phyloP scores from a whole-genome alignment of 2,113 vertebrate species.

The Brachionichthys hirsutus region DNA sequence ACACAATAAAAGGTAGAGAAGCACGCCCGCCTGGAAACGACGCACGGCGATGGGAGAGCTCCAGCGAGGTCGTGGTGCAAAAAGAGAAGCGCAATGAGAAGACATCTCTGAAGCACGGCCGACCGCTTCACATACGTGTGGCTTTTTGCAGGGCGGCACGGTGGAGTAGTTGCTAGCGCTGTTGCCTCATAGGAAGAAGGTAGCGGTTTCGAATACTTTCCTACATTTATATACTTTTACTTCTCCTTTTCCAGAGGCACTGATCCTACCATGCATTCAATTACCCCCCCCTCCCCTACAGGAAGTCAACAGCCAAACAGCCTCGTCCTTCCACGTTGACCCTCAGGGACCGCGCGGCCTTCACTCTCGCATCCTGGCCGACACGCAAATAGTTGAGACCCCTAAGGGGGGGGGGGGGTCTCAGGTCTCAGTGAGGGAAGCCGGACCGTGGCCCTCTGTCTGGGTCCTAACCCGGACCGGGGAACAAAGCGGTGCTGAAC shows the following conservation, averaged over 20 bases:
- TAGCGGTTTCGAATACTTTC: no score
- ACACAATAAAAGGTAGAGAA: slow-evolving; percentile 57
- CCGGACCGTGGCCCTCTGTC: slow-evolving; percentile 10
- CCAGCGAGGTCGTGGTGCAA: slow-evolving; percentile 64
- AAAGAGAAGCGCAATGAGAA: slow-evolving; percentile 47
- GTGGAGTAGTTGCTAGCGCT: no score
- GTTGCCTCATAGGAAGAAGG: no score
- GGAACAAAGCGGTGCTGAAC: slow-evolving; percentile 42
- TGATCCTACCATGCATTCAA: slow-evolving; percentile 35
- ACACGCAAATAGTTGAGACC: neutral
- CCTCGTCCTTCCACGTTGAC: slow-evolving; percentile 48
- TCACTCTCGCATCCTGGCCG: slow-evolving; percentile 30
- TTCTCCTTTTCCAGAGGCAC: slow-evolving; percentile 42
- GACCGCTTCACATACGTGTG: neutral
- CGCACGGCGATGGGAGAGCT: slow-evolving; percentile 53
- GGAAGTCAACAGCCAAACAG: slow-evolving; percentile 58
- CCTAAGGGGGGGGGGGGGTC: slow-evolving; percentile 1
- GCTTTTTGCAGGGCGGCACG: no score
- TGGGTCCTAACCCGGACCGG: slow-evolving; percentile 48
- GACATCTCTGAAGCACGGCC: slow-evolving; percentile 5
- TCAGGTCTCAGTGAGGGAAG: slow-evolving; percentile 29
- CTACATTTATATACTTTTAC: slow-evolving; percentile 31
- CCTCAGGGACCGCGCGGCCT: slow-evolving; percentile 35
- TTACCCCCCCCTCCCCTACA: slow-evolving; percentile 33
- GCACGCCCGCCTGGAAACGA: slow-evolving; percentile 62